These are phyloP conservation scores for Pangasius larnaudii DNA, from an alignment of 2,797 vertebrate species.

Conservation along the genomic window DNA sequence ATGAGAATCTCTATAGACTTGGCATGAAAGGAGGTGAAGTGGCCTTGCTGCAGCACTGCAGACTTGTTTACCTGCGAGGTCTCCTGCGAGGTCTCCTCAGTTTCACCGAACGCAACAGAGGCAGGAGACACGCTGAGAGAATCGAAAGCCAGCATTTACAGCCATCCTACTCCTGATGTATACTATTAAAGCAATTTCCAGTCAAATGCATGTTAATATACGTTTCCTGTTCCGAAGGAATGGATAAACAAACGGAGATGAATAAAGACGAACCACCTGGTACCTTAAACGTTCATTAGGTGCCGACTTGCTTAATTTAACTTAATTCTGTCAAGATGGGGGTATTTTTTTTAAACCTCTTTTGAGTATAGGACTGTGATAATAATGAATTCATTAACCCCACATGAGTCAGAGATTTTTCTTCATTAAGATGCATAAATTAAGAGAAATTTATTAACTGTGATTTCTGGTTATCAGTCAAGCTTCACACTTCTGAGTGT, in stretches of 20 bases:
- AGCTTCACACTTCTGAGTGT: neutral
- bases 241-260: neutral
- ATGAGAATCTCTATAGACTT: neutral
- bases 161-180: conserved; percentile 18
- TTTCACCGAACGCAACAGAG: conserved; percentile 32
- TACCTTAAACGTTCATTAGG: neutral
- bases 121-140: conserved; percentile 39
- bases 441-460: neutral
- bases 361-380: neutral
- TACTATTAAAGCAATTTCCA: conserved; percentile 34
- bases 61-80: neutral
- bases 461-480: neutral
- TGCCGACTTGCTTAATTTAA: neutral
- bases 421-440: neutral
- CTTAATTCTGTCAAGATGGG: neutral
- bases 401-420: neutral
- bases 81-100: no score
- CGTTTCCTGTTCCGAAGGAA: neutral
- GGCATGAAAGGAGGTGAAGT: neutral
- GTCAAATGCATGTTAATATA: conserved; percentile 30
- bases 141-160: conserved; percentile 55
- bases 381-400: neutral
- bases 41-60: neutral
- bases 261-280: neutral
- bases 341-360: neutral